phyloP scores from a whole-genome alignment of 2,797 vertebrate genomes.

The Uromys caudimaculatus region DNA sequence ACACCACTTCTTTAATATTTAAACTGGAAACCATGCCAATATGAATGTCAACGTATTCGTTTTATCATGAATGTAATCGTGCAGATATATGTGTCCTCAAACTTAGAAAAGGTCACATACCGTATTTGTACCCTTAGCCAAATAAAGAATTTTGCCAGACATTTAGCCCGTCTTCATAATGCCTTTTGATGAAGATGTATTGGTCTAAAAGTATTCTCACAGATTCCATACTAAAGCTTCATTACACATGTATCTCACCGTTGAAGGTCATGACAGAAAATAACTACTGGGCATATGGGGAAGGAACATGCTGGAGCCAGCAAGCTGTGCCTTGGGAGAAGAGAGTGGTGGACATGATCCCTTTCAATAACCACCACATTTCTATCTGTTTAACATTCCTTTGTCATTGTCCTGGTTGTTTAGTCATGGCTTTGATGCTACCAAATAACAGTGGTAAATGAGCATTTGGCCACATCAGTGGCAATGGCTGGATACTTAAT shows the following conservation, averaged over 20 bases:
- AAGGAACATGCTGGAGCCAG: accelerated
- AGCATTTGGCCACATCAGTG: neutral
- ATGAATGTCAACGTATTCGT: neutral
- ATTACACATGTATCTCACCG: neutral
- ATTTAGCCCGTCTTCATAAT: neutral
- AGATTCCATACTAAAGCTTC: neutral
- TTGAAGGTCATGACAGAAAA: neutral
- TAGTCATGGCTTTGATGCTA: neutral
- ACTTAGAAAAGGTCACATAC: neutral
- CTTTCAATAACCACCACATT: neutral
- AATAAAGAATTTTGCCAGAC: neutral
- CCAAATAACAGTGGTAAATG: accelerated
- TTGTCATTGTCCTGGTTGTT: neutral
- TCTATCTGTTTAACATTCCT: neutral
- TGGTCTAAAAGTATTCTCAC: neutral
- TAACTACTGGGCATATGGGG: neutral
- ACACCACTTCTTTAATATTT: neutral
- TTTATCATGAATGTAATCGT: neutral
- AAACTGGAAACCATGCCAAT: neutral
- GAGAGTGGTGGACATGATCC: neutral
- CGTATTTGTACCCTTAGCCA: neutral
- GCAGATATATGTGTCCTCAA: accelerated
- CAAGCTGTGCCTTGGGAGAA: neutral
- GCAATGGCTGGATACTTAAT: neutral
- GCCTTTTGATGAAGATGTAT: neutral